Percentiles rank a stretch among this genome's conserved stretches.
Conservation (phyloP, 2,797 vertebrate genomes). For the Cryptoprocta ferox region DNA sequence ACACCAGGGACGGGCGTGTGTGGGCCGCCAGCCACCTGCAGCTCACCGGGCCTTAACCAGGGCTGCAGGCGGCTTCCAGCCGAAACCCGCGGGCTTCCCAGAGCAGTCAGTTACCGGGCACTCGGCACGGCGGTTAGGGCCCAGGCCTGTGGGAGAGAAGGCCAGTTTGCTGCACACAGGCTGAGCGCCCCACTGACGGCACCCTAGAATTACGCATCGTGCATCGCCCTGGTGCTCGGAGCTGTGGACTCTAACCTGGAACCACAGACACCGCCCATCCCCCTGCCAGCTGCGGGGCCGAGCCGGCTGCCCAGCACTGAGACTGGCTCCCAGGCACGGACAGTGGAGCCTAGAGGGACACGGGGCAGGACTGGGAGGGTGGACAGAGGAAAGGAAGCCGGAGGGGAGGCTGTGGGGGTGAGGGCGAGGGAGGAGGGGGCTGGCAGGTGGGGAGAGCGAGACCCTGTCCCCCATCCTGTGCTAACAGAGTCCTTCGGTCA, state of each 20-base stretch:
- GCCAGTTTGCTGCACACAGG: not conserved
- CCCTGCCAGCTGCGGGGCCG: not conserved
- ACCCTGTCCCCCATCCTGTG: not conserved
- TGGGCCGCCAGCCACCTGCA: accelerated
- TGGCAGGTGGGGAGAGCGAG: not conserved
- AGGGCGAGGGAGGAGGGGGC: not conserved
- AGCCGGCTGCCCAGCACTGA: not conserved
- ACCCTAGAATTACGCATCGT: not conserved
- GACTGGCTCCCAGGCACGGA: no score
- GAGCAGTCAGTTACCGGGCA: not conserved
- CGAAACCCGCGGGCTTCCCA: not conserved
- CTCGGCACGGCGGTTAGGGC: not conserved
- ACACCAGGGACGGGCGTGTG: accelerated
- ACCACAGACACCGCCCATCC: not conserved
- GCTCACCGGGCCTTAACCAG: not conserved
- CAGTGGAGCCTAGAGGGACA: not conserved
- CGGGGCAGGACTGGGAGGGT: not conserved
- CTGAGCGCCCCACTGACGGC: not conserved
- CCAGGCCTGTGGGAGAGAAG: not conserved
- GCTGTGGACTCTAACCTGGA: not conserved
- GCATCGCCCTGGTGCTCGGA: not conserved
- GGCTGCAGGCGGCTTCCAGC: not conserved
- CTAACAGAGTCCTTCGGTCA: accelerated
- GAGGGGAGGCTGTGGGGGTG: not conserved
- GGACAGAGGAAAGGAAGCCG: not conserved